Base-by-base conservation (phyloP, 2,888 invertebrate species). In the Torymus tubicola region DNA sequence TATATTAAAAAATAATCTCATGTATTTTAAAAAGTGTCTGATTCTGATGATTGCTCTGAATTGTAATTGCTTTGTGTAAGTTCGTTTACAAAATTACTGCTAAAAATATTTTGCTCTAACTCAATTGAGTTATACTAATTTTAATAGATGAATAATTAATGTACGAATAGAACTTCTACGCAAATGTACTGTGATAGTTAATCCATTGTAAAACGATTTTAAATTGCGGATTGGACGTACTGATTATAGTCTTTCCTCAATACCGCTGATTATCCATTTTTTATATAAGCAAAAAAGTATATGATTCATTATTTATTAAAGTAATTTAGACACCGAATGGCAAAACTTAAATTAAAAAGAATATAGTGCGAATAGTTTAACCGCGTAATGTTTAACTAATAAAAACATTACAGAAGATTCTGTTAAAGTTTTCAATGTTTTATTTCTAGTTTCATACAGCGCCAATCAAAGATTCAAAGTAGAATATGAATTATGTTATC, bases 181-280 rank as follows among this genome's bases (percentile, higher is more conserved):
- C 71, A 75, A 76, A 13, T 81, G 8, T 72, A 81, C 81, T 81
- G 81, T 79, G 79, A 81, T 81, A 81, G 81, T 71, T 63, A 53
- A 74, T 70, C 24, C 55, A 61, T 74, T 64, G 53, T 70, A 60
- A 75, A 70, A 65, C 31, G n/a, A 71, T 60, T 67, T 69, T 57
- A 74, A 70, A 65, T 24, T 77, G 58, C 55, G 58, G 64, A 70
- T 64, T 70, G 57, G 24, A 60, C 18, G 14, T 69, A 69, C 68
- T n/a, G n/a, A 68, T 13, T 57, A 24, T 13, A 31, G 10, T 21
- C 8, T 65, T 31, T 31, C 31, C 31, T 31, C 31, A 31, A 31
- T 31, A 31, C 31, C 31, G 31, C 31, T 31, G 31, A 5, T 31
- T 31, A 31, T 31, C 31, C 31, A 31, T 31, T 31, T 31, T 31